phyloP scores from a whole-genome alignment of 2,888 invertebrate species.

The Pandemis cinnamomeana region DNA sequence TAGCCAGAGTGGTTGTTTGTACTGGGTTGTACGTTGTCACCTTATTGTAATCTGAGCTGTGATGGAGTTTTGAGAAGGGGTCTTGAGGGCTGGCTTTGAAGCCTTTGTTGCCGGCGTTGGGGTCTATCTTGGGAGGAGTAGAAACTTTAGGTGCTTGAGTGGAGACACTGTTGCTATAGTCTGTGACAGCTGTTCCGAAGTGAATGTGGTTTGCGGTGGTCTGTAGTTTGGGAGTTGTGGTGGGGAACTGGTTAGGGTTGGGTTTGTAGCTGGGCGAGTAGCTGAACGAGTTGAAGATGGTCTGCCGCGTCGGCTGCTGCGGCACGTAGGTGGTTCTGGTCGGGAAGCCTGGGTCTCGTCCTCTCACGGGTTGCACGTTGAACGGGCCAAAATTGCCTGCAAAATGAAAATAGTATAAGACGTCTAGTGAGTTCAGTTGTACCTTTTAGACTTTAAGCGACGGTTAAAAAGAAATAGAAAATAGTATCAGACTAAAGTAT shows the following conservation, averaged over 20 bases:
- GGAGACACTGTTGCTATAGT: conserved; percentile 75
- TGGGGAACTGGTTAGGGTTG: conserved; percentile 61
- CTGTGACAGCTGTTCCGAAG: conserved; percentile 69
- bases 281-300: conserved; percentile 73
- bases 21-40: conserved; percentile 75
- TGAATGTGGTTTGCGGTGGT: conserved; percentile 68
- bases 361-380: conserved; percentile 84
- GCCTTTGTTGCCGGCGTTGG: conserved; percentile 65
- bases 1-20: conserved; percentile 64
- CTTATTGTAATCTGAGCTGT: conserved; percentile 63
- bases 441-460: no score
- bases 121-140: conserved; percentile 69
- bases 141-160: conserved; percentile 76
- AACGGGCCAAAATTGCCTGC: conserved; percentile 85
- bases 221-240: conserved; percentile 69
- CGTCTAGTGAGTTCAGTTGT: not conserved
- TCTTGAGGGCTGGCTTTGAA: conserved; percentile 81
- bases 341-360: conserved; percentile 75
- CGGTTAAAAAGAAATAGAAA: no score
- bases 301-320: conserved; percentile 72
- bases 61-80: conserved; percentile 69
- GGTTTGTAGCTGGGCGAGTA: conserved; percentile 71
- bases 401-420: conserved; percentile 44
- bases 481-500: no score
- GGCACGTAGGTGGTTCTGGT: conserved; percentile 75